Evolutionary conservation across 2,113 vertebrate species (phyloP).

Genomic region (Patagioenas fasciata): DNA sequence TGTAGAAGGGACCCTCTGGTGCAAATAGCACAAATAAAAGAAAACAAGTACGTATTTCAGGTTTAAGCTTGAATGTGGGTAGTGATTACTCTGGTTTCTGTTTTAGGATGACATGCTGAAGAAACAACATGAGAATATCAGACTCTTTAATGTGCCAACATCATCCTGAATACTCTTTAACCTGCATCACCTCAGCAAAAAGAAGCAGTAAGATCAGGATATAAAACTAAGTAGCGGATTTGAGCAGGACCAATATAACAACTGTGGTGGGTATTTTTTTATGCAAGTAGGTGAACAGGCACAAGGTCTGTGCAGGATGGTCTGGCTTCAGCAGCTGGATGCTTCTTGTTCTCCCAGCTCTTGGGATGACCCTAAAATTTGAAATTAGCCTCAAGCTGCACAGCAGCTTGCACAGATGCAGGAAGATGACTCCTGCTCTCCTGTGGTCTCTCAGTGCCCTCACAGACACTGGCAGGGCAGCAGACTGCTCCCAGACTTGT

Average conservation of each 20-base stretch:
- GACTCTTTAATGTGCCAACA: not conserved
- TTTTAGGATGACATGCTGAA: not conserved
- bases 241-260: not conserved
- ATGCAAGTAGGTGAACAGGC: not conserved
- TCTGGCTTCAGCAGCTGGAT: not conserved
- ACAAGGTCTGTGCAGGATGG: not conserved
- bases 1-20: too few relatives aligned
- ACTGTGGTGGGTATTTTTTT: not conserved
- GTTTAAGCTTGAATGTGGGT: not conserved
- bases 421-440: not conserved
- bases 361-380: not conserved
- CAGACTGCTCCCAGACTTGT: not conserved
- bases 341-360: not conserved
- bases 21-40: too few relatives aligned
- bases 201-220: not conserved
- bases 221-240: not conserved
- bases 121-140: not conserved
- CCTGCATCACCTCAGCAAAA: not conserved
- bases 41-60: not conserved
- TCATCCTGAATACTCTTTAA: not conserved
- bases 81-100: not conserved
- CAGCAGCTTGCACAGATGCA: not conserved
- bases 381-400: not conserved
- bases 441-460: not conserved
- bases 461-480: not conserved